These are phyloP conservation scores for Lasioglossum calceatum DNA, from an alignment of 2,888 invertebrate species.

Conservation along the genomic window DNA sequence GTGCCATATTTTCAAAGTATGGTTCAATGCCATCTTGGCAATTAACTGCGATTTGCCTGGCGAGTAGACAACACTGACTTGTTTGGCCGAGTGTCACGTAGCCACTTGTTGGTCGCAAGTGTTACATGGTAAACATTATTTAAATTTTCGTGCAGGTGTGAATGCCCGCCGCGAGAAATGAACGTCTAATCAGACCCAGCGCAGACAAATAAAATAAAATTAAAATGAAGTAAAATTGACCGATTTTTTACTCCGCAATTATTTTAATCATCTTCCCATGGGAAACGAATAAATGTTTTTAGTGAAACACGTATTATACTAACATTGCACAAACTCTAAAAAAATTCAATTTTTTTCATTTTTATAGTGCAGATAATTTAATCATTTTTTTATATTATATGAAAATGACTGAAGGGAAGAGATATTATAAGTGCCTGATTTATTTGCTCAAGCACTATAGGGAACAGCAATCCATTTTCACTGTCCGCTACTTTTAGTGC, in stretches of 20 bases:
- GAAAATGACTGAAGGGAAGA: neutral
- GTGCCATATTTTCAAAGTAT: neutral
- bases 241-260: neutral
- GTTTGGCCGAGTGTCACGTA: slow-evolving; percentile 41
- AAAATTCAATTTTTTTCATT: neutral
- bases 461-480: neutral
- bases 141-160: slow-evolving; percentile 38
- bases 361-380: neutral
- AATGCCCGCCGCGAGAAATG: slow-evolving; percentile 14
- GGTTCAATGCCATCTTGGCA: slow-evolving; percentile 30
- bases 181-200: neutral
- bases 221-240: neutral
- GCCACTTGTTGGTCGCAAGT: slow-evolving; percentile 48
- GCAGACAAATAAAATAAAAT: too few relatives aligned
- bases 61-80: slow-evolving; percentile 41
- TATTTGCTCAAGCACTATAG: neutral
- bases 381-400: neutral
- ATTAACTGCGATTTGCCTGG: slow-evolving; percentile 37
- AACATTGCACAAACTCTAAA: neutral
- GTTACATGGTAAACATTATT: slow-evolving; percentile 56
- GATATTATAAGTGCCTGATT: neutral
- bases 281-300: neutral
- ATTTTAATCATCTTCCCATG: neutral
- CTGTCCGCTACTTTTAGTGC: neutral
- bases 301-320: neutral